A percentile compares a stretch with the other conserved stretches of the same genome.
phyloP scores from a whole-genome alignment of 2,113 vertebrate genomes.

The Apaloderma vittatum region DNA sequence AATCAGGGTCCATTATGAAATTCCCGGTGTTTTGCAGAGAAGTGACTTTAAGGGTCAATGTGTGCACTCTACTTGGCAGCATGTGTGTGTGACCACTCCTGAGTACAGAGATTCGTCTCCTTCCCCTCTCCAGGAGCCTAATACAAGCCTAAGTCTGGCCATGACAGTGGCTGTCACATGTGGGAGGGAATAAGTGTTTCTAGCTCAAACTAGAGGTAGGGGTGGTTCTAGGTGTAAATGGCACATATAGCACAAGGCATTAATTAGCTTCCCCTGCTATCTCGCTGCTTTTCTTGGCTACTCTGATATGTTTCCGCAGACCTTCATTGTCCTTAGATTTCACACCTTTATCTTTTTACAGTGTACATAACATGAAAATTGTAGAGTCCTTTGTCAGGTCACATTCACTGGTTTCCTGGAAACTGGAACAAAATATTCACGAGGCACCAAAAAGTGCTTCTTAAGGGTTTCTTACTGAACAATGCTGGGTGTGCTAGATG shows the following conservation, averaged over 20 bases:
- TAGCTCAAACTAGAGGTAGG: not conserved
- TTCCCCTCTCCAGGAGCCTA: not conserved
- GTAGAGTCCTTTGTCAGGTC: not conserved
- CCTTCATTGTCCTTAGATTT: not conserved
- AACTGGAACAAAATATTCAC: not conserved
- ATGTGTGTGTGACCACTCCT: fast-evolving
- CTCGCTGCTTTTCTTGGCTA: not conserved
- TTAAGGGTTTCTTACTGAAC: not conserved
- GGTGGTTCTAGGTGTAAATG: not conserved
- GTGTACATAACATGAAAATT: not conserved
- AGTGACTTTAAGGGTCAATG: not conserved
- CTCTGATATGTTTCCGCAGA: not conserved
- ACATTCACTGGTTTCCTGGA: not conserved
- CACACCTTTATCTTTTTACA: not conserved
- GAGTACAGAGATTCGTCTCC: not conserved
- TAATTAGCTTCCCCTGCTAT: not conserved
- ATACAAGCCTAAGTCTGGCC: not conserved
- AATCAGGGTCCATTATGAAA: not conserved
- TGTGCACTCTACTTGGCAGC: not conserved
- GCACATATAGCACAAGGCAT: not conserved
- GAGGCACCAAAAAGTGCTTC: not conserved
- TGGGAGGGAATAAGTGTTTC: not conserved
- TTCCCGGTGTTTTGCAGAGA: not conserved
- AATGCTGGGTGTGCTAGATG: not conserved
- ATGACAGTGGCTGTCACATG: not conserved